These are phyloP conservation scores for Nesidiocoris tenuis DNA, from an alignment of 2,888 invertebrate genomes.

Conservation along the genomic window DNA sequence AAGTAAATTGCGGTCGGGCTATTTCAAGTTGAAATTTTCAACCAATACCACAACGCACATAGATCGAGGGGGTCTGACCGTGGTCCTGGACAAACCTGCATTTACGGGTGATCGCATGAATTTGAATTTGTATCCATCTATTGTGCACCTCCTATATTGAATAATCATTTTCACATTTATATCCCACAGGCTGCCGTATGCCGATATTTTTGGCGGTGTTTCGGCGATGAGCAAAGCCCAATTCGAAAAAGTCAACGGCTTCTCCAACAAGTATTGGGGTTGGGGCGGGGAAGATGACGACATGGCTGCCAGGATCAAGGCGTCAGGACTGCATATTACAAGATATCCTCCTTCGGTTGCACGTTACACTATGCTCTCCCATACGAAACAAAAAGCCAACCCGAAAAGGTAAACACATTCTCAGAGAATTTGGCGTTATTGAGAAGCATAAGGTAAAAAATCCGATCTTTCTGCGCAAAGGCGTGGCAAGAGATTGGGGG, in stretches of 20 bases:
- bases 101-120: no score
- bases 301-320: conserved; percentile 68
- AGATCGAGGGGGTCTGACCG: no score
- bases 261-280: conserved; percentile 93
- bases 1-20: no score
- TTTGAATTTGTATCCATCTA: no score
- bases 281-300: conserved; percentile 99
- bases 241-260: conserved; percentile 84
- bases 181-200: conserved; percentile 87
- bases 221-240: conserved; percentile 86
- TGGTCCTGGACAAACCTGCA: no score
- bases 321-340: conserved; percentile 76
- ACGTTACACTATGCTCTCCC: conserved; percentile 92
- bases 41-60: no score
- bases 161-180: no score
- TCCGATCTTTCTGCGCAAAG: no score
- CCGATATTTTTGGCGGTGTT: conserved; percentile 90
- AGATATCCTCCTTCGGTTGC: conserved; percentile 91
- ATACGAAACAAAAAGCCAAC: conserved; percentile 85
- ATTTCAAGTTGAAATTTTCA: no score
- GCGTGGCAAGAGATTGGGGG: no score
- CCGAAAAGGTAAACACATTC: conserved; percentile 69
- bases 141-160: no score
- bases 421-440: background rate
- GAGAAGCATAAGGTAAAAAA: background rate